Evolutionary conservation across 2,113 vertebrate genomes (phyloP).

Genomic region (Aleadryas rufinucha): DNA sequence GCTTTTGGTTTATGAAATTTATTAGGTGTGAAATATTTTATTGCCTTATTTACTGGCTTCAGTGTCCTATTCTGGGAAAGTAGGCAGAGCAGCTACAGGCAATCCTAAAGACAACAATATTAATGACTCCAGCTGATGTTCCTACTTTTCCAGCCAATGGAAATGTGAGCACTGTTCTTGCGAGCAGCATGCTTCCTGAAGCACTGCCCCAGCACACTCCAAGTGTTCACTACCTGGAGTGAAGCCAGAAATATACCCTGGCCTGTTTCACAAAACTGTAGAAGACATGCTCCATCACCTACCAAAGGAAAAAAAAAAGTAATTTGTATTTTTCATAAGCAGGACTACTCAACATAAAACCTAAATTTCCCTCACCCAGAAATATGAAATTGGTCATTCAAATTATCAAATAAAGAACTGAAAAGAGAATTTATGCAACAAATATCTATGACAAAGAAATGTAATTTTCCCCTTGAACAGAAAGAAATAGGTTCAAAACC

Average conservation of each 20-base stretch:
- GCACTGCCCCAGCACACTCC: neutral
- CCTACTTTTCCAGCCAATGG: constrained; percentile 3
- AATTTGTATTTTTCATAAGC: neutral
- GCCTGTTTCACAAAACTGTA: neutral
- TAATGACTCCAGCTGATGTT: constrained; percentile 60
- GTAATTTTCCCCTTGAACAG: too few species aligned
- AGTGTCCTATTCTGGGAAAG: constrained; percentile 27
- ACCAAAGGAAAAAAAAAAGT: neutral
- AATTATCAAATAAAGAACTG: neutral
- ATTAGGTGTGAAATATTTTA: constrained; percentile 46
- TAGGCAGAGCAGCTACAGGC: neutral
- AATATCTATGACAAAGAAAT: neutral
- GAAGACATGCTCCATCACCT: neutral
- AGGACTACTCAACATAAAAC: neutral
- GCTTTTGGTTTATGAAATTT: constrained; percentile 26
- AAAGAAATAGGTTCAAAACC: neutral
- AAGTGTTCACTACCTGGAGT: neutral
- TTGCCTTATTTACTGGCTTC: constrained; percentile 35
- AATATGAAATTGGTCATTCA: neutral
- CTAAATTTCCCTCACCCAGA: neutral
- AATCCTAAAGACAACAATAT: neutral
- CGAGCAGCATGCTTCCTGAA: neutral
- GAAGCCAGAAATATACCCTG: neutral
- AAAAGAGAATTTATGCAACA: neutral
- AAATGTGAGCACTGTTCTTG: constrained; percentile 3